phyloP scores from a whole-genome alignment of 2,113 vertebrate species.

The Spea bombifrons region DNA sequence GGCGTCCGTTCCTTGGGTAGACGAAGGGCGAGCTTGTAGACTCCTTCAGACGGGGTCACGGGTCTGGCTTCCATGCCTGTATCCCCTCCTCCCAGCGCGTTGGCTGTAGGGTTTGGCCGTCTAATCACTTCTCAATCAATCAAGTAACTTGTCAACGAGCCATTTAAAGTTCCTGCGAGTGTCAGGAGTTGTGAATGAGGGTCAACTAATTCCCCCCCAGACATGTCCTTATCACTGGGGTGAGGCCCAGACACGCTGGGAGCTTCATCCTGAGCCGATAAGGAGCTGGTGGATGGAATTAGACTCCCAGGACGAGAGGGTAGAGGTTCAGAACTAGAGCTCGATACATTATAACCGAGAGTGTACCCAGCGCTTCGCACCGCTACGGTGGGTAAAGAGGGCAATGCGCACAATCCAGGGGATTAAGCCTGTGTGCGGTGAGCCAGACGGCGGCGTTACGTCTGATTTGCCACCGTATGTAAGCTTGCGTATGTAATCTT shows the following conservation, averaged over 20 bases:
- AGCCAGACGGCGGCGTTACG: too few relatives aligned
- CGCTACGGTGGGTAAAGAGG: neutral
- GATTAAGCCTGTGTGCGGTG: conserved; percentile 39
- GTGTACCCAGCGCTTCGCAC: too few relatives aligned
- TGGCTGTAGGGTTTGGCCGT: conserved; percentile 30
- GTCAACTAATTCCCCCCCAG: neutral
- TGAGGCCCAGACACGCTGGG: too few relatives aligned
- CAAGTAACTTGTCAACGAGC: conserved; percentile 56
- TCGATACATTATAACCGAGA: too few relatives aligned
- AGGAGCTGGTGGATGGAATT: too few relatives aligned
- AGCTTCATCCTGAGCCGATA: too few relatives aligned
- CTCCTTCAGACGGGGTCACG: neutral
- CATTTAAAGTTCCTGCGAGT: conserved; percentile 57
- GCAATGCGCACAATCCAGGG: neutral
- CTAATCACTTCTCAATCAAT: conserved; percentile 52
- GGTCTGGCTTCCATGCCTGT: neutral
- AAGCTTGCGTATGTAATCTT: too few relatives aligned
- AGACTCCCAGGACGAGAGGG: too few relatives aligned
- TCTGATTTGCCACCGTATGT: too few relatives aligned
- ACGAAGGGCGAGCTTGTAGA: neutral
- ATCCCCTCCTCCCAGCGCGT: conserved; percentile 43
- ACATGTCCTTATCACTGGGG: neutral
- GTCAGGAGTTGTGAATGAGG: conserved; percentile 26
- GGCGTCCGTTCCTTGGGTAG: too few relatives aligned
- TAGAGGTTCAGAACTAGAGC: too few relatives aligned